Evolutionary conservation across 2,113 vertebrate species (phyloP).

Genomic region (Dasyornis broadbenti): DNA sequence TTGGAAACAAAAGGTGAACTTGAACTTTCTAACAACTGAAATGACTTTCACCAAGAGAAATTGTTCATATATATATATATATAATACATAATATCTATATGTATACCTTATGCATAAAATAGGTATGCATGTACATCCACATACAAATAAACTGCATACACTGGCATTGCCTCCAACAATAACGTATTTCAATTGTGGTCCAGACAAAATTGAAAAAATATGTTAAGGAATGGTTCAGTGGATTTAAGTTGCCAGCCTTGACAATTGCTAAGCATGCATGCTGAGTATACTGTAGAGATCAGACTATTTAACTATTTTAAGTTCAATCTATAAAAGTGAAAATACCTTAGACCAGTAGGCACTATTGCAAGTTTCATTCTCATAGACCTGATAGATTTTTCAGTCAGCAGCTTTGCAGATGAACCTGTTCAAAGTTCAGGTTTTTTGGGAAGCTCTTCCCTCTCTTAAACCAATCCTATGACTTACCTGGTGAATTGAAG

Average conservation of each 20-base stretch:
- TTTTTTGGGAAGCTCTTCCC: neutral
- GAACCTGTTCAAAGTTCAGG: neutral
- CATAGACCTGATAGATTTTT: neutral
- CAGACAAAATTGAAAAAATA: neutral
- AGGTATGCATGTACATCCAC: neutral
- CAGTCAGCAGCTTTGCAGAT: neutral
- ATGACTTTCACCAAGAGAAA: neutral
- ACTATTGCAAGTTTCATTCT: neutral
- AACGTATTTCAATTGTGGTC: neutral
- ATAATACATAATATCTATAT: neutral
- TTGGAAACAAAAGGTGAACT: neutral
- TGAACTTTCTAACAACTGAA: neutral
- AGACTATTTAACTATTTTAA: neutral
- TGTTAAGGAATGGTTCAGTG: neutral
- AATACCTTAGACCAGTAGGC: neutral
- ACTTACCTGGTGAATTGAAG: neutral
- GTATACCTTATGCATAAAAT: neutral
- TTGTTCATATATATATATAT: neutral
- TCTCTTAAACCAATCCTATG: neutral
- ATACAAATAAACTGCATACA: neutral
- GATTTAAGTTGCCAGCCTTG: neutral
- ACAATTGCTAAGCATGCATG: neutral
- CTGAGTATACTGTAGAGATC: neutral
- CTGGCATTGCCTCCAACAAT: neutral
- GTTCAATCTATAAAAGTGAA: neutral